These are phyloP conservation scores for Coturnix japonica DNA, from an alignment of 2,113 vertebrate species.

Conservation along the genomic window DNA sequence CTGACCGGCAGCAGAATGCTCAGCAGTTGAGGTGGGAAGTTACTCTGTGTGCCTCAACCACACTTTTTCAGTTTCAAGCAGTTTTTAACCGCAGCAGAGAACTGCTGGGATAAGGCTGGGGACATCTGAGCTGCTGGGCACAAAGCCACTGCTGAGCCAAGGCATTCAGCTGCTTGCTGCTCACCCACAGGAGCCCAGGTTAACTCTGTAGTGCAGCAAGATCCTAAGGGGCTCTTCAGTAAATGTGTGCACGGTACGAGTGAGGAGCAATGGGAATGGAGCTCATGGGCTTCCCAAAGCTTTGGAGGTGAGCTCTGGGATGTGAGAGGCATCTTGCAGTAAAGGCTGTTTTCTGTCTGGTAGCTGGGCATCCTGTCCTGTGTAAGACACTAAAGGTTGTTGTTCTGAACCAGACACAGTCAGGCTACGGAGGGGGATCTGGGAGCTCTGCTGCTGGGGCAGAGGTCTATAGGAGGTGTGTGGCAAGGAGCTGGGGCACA, in stretches of 20 bases:
- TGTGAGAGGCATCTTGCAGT: not conserved
- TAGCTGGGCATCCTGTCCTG: not conserved
- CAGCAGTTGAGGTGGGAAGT: not conserved
- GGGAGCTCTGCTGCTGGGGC: not conserved
- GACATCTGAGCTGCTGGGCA: not conserved
- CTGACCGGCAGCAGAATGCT: constrained; percentile 21
- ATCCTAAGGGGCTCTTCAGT: not conserved
- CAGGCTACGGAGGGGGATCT: not conserved
- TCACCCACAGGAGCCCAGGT: not conserved
- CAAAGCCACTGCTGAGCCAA: constrained; percentile 64
- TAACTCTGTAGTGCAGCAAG: not conserved
- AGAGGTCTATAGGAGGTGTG: not conserved
- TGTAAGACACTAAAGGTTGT: not conserved
- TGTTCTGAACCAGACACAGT: not conserved
- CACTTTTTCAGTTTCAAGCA: not conserved
- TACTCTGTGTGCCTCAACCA: not conserved
- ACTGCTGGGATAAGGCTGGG: not conserved
- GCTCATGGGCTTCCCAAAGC: not conserved
- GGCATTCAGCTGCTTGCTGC: not conserved
- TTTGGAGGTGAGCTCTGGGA: not conserved
- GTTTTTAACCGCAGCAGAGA: not conserved
- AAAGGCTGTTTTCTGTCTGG: not conserved
- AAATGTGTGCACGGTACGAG: not conserved
- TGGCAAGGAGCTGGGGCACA: not conserved
- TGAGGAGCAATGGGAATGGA: not conserved